These are phyloP conservation scores for Amblyjoppa proteus DNA, from an alignment of 2,888 invertebrate species.

Conservation along the genomic window DNA sequence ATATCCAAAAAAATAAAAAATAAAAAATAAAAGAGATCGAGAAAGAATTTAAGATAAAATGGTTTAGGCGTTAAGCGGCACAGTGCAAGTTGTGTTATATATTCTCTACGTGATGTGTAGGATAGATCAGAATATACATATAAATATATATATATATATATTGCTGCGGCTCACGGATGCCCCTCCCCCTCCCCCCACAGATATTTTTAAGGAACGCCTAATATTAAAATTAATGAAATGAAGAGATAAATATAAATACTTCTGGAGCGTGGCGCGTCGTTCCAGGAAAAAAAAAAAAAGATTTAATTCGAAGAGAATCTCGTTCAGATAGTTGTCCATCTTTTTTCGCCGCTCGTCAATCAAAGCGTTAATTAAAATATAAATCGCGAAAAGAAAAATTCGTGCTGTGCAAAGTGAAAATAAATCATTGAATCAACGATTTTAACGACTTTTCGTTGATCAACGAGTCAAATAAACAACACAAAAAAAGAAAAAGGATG, in stretches of 20 bases:
- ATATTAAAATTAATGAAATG: slow-evolving; percentile 54
- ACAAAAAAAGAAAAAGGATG: slow-evolving; percentile 10
- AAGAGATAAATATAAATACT: slow-evolving; percentile 4
- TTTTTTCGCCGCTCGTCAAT: slow-evolving; percentile 48
- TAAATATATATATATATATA: neutral
- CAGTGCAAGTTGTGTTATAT: slow-evolving; percentile 65
- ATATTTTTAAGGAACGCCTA: slow-evolving; percentile 71
- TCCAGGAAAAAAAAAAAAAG: slow-evolving; percentile 24
- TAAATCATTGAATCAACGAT: slow-evolving; percentile 21
- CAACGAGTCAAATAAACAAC: slow-evolving; percentile 15
- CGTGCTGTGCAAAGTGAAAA: slow-evolving; percentile 16
- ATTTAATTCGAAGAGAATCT: slow-evolving; percentile 30
- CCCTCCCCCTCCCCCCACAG: slow-evolving; percentile 34
- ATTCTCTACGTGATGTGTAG: slow-evolving; percentile 69
- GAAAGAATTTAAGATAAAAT: slow-evolving; percentile 41
- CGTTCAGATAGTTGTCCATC: slow-evolving; percentile 49
- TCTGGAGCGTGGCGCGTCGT: slow-evolving; percentile 59
- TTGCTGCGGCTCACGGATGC: slow-evolving; percentile 50
- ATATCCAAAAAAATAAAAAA: slow-evolving; percentile 22
- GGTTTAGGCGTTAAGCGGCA: slow-evolving; percentile 50
- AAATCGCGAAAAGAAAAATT: slow-evolving; percentile 9
- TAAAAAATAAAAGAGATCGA: slow-evolving; percentile 24
- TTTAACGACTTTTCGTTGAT: slow-evolving; percentile 6
- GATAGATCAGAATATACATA: slow-evolving; percentile 65
- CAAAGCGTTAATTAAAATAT: slow-evolving; percentile 35